Percentiles rank a stretch among this genome's conserved stretches.
Conservation (phyloP, 2,113 vertebrate genomes). For the Atrichornis clamosus region DNA sequence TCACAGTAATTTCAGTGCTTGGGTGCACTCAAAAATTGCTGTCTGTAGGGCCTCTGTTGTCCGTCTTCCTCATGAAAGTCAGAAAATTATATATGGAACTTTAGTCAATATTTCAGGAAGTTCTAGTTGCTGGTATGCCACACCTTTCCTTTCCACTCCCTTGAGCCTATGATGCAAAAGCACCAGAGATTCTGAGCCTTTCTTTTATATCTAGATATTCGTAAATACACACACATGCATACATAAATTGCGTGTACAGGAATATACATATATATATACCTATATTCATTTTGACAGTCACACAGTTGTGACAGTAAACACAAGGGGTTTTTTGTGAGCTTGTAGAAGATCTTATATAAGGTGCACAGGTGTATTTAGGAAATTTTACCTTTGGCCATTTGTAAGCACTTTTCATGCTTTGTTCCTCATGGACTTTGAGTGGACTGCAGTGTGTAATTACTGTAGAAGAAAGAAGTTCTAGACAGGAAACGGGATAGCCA, state of each 20-base stretch:
- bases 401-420: neutral
- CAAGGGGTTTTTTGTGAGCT: neutral
- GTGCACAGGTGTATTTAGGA: neutral
- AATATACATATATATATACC: neutral
- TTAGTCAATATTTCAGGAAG: neutral
- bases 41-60: neutral
- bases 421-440: neutral
- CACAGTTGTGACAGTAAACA: neutral
- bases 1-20: neutral
- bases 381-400: neutral
- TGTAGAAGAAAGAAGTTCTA: neutral
- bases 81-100: neutral
- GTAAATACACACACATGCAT: neutral
- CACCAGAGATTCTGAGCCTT: neutral
- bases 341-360: neutral
- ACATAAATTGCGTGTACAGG: neutral
- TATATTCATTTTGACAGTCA: neutral
- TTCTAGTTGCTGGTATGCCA: neutral
- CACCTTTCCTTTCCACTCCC: neutral
- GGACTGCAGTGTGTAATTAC: constrained; percentile 48
- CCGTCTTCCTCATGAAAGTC: neutral
- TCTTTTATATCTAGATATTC: neutral
- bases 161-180: neutral
- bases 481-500: constrained; percentile 60
- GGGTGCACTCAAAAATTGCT: neutral